phyloP scores from a whole-genome alignment of 2,797 vertebrate genomes.

The Rhinoraja longicauda region DNA sequence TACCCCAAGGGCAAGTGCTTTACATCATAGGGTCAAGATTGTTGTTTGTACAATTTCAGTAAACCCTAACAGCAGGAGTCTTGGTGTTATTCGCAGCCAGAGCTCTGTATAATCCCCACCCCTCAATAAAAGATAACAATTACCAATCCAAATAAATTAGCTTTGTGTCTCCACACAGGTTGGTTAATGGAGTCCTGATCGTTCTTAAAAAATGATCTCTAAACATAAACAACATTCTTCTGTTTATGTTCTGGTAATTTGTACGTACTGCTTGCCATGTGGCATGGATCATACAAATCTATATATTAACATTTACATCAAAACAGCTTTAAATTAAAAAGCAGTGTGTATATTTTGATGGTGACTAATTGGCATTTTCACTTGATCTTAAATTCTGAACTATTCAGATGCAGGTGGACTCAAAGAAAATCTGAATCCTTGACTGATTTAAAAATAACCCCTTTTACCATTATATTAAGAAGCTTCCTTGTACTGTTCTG shows the following conservation, averaged over 20 bases:
- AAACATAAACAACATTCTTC: neutral
- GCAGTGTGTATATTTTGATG: neutral
- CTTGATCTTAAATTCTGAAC: neutral
- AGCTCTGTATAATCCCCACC: neutral
- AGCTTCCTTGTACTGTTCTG: neutral
- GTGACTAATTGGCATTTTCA: neutral
- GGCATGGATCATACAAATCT: neutral
- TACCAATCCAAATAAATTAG: neutral
- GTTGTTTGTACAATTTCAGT: too few species aligned
- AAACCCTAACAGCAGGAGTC: neutral
- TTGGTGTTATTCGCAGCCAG: neutral
- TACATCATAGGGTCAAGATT: neutral
- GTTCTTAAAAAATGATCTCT: neutral
- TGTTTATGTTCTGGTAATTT: neutral
- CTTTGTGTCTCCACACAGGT: neutral
- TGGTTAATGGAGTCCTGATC: neutral
- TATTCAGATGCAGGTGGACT: neutral
- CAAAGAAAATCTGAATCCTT: constrained; percentile 14
- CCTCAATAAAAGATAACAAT: neutral
- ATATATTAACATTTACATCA: neutral
- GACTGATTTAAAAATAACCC: constrained; percentile 11
- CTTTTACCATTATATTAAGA: neutral
- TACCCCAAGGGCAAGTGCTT: constrained; percentile 9
- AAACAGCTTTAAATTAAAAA: neutral
- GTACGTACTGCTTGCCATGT: neutral